phyloP scores from a whole-genome alignment of 2,888 invertebrate genomes.

The Epistrophella euchroma region DNA sequence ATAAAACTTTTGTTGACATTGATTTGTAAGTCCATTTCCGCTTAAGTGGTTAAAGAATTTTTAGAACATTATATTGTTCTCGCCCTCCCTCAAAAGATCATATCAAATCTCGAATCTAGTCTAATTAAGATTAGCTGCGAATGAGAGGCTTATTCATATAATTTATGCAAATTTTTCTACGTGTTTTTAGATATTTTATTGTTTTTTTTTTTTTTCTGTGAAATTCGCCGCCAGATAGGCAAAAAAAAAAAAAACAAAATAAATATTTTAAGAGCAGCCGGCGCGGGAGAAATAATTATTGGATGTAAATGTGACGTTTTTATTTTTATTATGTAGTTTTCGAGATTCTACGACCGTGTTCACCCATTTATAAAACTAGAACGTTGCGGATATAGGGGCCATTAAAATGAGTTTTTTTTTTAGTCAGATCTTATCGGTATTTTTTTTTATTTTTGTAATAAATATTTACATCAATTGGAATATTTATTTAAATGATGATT shows the following conservation, averaged over 20 bases:
- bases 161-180: slow-evolving; percentile 68
- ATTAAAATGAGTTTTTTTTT: background rate
- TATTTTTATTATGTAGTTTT: slow-evolving; percentile 1
- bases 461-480: slow-evolving; percentile 11
- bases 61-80: background rate
- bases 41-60: slow-evolving; percentile 13
- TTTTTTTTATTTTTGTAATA: background rate
- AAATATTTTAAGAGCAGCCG: slow-evolving; percentile 8
- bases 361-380: background rate
- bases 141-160: slow-evolving; percentile 41
- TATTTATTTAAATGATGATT: background rate
- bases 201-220: slow-evolving; percentile 34
- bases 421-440: slow-evolving; percentile 1
- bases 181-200: slow-evolving; percentile 58
- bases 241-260: slow-evolving; percentile 33
- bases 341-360: background rate
- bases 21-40: slow-evolving; percentile 70
- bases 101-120: slow-evolving; percentile 25
- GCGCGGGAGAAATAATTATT: slow-evolving; percentile 51
- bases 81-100: slow-evolving; percentile 10
- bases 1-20: slow-evolving; percentile 54
- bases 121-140: slow-evolving; percentile 38
- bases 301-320: slow-evolving; percentile 62
- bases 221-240: slow-evolving; percentile 51
- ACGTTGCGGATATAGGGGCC: background rate